Conservation (phyloP, 1,140 invertebrate species). For the Pseudachorutes palmiensis region DNA sequence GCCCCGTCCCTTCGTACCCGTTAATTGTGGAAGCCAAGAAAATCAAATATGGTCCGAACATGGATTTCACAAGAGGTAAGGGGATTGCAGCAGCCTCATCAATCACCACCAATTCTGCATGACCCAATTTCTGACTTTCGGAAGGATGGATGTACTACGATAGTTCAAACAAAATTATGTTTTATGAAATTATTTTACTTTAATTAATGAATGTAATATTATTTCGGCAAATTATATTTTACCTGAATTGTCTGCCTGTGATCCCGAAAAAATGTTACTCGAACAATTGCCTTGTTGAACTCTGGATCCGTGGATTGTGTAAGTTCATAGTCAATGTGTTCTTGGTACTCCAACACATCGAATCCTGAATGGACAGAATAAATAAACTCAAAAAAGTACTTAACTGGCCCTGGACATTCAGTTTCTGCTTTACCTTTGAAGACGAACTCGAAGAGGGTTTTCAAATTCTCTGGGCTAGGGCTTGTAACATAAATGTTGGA, state of each 20-base stretch:
- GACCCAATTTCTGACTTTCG: slow-evolving; percentile 77
- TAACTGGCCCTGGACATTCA: background rate
- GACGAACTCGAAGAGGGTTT: slow-evolving; percentile 95
- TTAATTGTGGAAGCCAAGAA: slow-evolving; percentile 97
- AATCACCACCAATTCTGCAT: slow-evolving; percentile 91
- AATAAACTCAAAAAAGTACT: background rate
- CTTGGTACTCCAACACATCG: slow-evolving; percentile 88
- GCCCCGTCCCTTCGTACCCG: slow-evolving; percentile 95
- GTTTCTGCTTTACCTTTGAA: slow-evolving; percentile 61
- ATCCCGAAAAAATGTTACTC: slow-evolving; percentile 73
- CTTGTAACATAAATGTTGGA: slow-evolving; percentile 98
- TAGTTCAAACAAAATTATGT: too few species aligned
- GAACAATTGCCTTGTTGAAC: slow-evolving; percentile 91
- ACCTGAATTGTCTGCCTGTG: slow-evolving; percentile 96
- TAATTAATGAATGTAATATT: slow-evolving; percentile 5
- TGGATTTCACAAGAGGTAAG: slow-evolving; percentile 79
- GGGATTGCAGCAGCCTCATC: slow-evolving; percentile 99
- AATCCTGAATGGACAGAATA: slow-evolving; percentile 55
- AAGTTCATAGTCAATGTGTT: slow-evolving; percentile 92
- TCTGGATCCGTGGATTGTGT: slow-evolving; percentile 94
- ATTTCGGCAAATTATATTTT: background rate
- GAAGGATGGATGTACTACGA: slow-evolving; percentile 86
- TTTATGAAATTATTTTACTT: too few species aligned
- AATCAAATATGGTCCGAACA: slow-evolving; percentile 86
- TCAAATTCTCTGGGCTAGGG: slow-evolving; percentile 96